Conservation (phyloP, 1,140 invertebrate genomes). For the Drosophila punjabiensis region DNA sequence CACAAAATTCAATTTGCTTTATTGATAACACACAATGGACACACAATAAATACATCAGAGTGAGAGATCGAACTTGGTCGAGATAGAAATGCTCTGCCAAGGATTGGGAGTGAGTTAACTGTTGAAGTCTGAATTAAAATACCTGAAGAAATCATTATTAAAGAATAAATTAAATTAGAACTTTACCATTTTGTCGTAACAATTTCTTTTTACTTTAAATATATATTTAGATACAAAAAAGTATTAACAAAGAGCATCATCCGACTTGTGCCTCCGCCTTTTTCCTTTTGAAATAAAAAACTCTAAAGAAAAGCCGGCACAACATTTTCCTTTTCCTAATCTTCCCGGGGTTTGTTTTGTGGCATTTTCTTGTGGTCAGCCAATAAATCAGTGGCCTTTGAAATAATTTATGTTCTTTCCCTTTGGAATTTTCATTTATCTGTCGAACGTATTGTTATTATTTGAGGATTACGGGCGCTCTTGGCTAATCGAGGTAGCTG, state of each 20-base stretch:
- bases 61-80: slow-evolving; percentile 6
- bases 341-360: slow-evolving; percentile 28
- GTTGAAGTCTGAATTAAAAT: background rate
- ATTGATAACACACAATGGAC: slow-evolving; percentile 75
- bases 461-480: background rate
- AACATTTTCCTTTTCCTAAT: slow-evolving; percentile 25
- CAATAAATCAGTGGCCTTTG: slow-evolving; percentile 58
- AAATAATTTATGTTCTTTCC: slow-evolving; percentile 66
- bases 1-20: slow-evolving; percentile 79
- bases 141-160: background rate
- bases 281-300: background rate
- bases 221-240: background rate
- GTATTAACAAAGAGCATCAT: background rate
- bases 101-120: background rate
- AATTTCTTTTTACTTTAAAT: background rate
- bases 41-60: slow-evolving; percentile 53
- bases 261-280: background rate
- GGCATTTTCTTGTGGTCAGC: slow-evolving; percentile 62
- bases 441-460: slow-evolving; percentile 50
- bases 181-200: no score
- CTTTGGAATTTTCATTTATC: slow-evolving; percentile 75
- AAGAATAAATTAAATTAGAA: no score
- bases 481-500: slow-evolving; percentile 12
- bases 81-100: slow-evolving; percentile 12
- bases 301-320: slow-evolving; percentile 10